Evolutionary conservation across 1,140 invertebrate genomes (phyloP).

Genomic region (Zophobas morio): DNA sequence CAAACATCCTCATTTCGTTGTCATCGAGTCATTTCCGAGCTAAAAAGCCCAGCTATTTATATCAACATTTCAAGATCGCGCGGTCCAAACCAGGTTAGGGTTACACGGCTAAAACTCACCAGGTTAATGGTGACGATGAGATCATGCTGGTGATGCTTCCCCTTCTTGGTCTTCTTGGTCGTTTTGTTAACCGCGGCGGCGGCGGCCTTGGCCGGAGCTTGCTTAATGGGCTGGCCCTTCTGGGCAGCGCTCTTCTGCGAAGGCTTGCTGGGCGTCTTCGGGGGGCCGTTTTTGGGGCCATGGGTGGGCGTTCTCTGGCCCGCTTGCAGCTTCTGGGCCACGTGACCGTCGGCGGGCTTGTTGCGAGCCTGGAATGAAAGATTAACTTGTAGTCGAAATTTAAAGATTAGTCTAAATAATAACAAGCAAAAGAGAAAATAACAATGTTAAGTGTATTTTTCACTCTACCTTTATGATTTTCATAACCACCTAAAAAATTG

Average conservation of each 20-base stretch:
- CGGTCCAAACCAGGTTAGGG: conserved; percentile 6
- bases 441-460: too few relatives aligned
- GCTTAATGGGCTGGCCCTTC: conserved; percentile 70
- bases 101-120: conserved; percentile 71
- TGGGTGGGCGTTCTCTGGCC: conserved; percentile 72
- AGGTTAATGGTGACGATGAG: conserved; percentile 86
- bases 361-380: conserved; percentile 77
- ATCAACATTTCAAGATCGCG: conserved; percentile 25
- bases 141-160: conserved; percentile 86
- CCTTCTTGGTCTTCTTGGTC: conserved; percentile 82
- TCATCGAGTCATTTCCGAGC: conserved; percentile 18
- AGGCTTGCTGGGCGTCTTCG: conserved; percentile 74
- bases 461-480: too few relatives aligned
- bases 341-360: conserved; percentile 84
- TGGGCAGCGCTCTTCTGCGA: conserved; percentile 70
- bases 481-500: too few relatives aligned
- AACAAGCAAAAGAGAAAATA: too few relatives aligned
- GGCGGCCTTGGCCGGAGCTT: conserved; percentile 72
- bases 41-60: conserved; percentile 3
- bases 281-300: conserved; percentile 73
- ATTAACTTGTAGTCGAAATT: background rate
- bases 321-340: conserved; percentile 77
- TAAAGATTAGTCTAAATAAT: too few relatives aligned
- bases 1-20: conserved; percentile 15
- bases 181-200: conserved; percentile 76